Conservation (phyloP, 1,140 invertebrate species). For the Plutomurus gul region DNA sequence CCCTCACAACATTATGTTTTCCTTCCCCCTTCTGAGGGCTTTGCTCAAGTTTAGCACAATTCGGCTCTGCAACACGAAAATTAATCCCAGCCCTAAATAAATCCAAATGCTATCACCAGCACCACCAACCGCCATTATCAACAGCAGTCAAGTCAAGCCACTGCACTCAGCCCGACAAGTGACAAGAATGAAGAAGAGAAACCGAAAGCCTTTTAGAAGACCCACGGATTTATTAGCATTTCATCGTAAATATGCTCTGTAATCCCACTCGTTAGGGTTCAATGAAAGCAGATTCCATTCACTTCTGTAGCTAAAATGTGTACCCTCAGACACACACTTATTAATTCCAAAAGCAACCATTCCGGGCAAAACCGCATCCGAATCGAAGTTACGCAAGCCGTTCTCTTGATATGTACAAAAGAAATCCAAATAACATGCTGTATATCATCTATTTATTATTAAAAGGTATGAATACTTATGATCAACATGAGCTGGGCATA, state of each 20-base stretch:
- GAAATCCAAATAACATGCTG: no score
- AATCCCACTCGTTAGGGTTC: neutral
- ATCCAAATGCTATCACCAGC: slow-evolving; percentile 20
- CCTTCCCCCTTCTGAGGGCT: slow-evolving; percentile 5
- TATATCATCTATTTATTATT: no score
- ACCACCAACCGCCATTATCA: slow-evolving; percentile 11
- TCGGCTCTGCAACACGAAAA: slow-evolving; percentile 19
- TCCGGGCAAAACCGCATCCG: no score
- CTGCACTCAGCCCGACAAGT: neutral
- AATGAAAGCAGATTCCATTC: no score
- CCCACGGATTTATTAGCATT: slow-evolving; percentile 1
- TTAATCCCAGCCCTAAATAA: slow-evolving; percentile 20
- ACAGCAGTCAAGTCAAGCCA: slow-evolving; percentile 22
- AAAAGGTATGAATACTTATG: no score
- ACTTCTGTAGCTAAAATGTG: no score
- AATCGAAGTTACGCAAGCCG: no score
- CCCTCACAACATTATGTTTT: slow-evolving; percentile 1
- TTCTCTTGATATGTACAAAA: no score
- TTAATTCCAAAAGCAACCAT: no score
- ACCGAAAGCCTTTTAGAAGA: slow-evolving; percentile 16
- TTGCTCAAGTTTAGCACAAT: slow-evolving; percentile 24
- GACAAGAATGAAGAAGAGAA: neutral
- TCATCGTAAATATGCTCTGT: slow-evolving; percentile 19
- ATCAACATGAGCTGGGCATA: no score
- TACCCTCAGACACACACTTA: no score